Evolutionary conservation across 2,113 vertebrate species (phyloP).

Genomic region (Ursus arctos): DNA sequence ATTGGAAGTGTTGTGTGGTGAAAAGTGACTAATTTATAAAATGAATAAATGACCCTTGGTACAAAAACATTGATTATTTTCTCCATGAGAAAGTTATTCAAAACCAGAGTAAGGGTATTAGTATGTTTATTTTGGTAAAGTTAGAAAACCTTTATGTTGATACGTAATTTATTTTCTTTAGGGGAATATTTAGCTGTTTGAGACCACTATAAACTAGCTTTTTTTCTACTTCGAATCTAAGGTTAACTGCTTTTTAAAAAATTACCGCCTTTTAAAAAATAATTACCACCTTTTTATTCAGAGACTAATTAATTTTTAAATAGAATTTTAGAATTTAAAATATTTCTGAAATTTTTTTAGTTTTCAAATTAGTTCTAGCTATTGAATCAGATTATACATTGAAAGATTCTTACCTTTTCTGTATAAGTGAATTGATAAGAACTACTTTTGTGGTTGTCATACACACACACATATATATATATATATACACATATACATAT

Average conservation of each 20-base stretch:
- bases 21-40: conserved; percentile 51
- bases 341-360: neutral
- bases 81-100: conserved; percentile 28
- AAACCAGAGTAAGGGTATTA: neutral
- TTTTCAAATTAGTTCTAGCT: neutral
- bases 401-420: neutral
- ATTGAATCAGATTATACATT: conserved; percentile 14
- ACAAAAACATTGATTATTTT: conserved; percentile 24
- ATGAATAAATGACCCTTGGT: conserved; percentile 36
- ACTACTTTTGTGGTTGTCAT: neutral
- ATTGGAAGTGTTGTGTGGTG: conserved; percentile 24
- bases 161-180: conserved; percentile 42
- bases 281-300: neutral
- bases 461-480: neutral
- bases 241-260: neutral
- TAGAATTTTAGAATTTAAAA: conserved; percentile 45
- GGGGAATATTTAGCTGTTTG: neutral
- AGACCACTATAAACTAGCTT: conserved; percentile 11
- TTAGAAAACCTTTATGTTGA: conserved; percentile 41
- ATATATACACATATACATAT: neutral
- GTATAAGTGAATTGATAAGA: neutral
- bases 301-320: conserved; percentile 3
- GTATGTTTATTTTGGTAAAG: conserved; percentile 34
- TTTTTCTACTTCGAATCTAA: neutral
- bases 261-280: neutral